phyloP scores from a whole-genome alignment of 2,797 vertebrate species.

The Glossophaga mutica region DNA sequence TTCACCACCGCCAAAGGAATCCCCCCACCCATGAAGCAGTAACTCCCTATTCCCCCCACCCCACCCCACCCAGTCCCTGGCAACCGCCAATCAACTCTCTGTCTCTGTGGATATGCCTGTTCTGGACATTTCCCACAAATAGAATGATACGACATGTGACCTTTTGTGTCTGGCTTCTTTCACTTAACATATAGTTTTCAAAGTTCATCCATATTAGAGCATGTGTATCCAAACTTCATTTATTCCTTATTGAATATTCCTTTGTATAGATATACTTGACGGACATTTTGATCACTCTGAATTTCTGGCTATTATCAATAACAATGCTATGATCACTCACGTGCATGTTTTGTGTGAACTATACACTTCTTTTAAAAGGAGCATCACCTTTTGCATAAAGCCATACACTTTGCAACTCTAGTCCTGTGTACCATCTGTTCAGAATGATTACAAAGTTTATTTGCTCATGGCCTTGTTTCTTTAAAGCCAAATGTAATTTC shows the following conservation, averaged over 20 bases:
- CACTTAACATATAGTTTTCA: background rate
- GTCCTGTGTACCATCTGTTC: background rate
- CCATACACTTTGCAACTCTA: background rate
- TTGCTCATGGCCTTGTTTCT: background rate
- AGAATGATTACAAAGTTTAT: conserved; percentile 2
- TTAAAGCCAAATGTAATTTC: conserved; percentile 7
- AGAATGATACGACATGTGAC: background rate
- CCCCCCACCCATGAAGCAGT: background rate
- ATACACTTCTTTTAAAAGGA: background rate
- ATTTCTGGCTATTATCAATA: background rate
- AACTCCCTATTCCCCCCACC: background rate
- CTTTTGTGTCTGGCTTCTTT: conserved; percentile 12
- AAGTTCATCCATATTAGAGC: background rate
- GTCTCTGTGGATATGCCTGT: background rate
- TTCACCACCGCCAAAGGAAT: background rate
- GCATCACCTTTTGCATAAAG: background rate
- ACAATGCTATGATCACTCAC: background rate
- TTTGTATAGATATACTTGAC: background rate
- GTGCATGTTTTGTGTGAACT: background rate
- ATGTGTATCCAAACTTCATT: background rate
- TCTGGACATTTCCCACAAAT: background rate
- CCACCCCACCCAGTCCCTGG: background rate
- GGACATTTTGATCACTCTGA: background rate
- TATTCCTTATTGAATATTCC: background rate
- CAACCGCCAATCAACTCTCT: background rate